Base-by-base conservation (phyloP, 2,888 invertebrate species). In the Trachelus stipa region DNA sequence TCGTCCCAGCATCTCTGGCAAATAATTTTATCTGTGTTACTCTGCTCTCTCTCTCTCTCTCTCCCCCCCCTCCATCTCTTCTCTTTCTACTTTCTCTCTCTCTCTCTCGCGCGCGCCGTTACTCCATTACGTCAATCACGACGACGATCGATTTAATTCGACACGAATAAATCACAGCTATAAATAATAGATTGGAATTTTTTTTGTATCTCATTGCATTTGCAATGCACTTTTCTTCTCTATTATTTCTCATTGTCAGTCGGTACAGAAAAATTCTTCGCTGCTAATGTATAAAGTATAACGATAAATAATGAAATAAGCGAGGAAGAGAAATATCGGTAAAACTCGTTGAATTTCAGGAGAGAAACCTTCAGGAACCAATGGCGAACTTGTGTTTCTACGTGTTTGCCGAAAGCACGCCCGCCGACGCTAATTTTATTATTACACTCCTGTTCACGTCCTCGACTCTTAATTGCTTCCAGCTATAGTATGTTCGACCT, bases 401-500 rank as follows among this genome's bases (percentile, higher is more conserved):
- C 71, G 71, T 71, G 71, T 71, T 33, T 71, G 71, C 71, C 30
- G 31, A 37, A 56, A 30, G 78, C 71, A 75, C 37, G 37, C 73
- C 35, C 40, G 40, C 15, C 74, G 75, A 78, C 75, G 75, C 75
- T 78, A 78, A 78, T 78, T 76, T 78, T 75, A 78, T 78, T 73
- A 78, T 74, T 40, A 30, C 56, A 74, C 71, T 73, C 75, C 78
- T 37, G 78, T 75, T 78, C 78, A 78, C 78, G 78, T 76, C 35
- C 71, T 30, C 74, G 74, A 75, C 34, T 40, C 73, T 75, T 78
- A 78, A 78, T 78, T 78, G 78, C 71, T 78, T 69, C 73, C 30
- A 73, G 75, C 31, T 71, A 33, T 33, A 15, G n/a, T 31, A 71
- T 0, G 33, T 71, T 33, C 71, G 71, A 71, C 71, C 71, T 71